phyloP scores from a whole-genome alignment of 2,113 vertebrate genomes.

The Thamnaconus septentrionalis region DNA sequence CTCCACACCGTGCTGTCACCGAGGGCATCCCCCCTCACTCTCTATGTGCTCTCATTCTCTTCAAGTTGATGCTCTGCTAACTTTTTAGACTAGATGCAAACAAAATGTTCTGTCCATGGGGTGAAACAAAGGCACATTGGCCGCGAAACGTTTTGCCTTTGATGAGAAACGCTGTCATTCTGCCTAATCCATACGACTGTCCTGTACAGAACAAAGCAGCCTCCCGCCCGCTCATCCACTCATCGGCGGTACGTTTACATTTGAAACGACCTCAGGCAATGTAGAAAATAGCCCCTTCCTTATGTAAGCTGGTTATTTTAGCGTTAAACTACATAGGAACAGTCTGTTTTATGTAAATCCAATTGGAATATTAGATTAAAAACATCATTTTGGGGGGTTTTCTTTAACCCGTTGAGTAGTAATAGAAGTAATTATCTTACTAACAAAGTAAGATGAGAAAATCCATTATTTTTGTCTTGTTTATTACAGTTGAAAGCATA shows the following conservation, averaged over 20 bases:
- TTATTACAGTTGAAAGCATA: too few species aligned
- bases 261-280: too few species aligned
- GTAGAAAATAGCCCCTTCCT: too few species aligned
- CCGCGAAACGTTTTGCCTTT: constrained; percentile 25
- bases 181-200: constrained; percentile 36
- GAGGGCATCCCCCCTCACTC: constrained; percentile 65
- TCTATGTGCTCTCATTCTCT: constrained; percentile 74
- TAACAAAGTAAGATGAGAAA: too few species aligned
- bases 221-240: constrained; percentile 29
- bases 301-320: too few species aligned
- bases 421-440: too few species aligned
- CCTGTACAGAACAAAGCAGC: constrained; percentile 15
- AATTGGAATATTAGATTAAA: too few species aligned
- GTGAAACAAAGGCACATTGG: constrained; percentile 22
- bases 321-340: too few species aligned
- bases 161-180: constrained; percentile 34
- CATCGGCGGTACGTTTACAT: constrained; percentile 19
- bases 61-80: constrained; percentile 54
- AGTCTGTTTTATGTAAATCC: too few species aligned
- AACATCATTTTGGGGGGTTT: too few species aligned
- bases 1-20: constrained; percentile 70
- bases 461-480: too few species aligned
- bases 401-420: too few species aligned
- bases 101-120: constrained; percentile 6
- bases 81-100: constrained; percentile 26